Evolutionary conservation across 2,113 vertebrate genomes (phyloP), one percentile per base, ranked within the genome.

Genomic region (Meleagris gallopavo): DNA sequence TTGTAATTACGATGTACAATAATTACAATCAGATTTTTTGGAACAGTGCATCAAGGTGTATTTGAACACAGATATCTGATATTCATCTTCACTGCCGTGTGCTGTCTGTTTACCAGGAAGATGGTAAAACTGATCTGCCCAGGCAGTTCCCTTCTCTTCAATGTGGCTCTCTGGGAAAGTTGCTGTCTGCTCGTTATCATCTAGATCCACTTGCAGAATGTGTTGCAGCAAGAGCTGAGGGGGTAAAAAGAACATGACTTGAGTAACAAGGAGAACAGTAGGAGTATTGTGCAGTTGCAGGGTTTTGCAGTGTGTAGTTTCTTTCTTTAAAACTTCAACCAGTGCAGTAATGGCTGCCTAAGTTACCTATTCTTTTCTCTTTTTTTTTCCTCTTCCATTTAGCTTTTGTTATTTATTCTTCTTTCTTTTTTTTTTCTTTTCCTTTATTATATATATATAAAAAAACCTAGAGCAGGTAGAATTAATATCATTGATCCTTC

Each of bases 181-280:
- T 4, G 1, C 30, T 4, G 22, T 61, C 12, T 74, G 0, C 78
- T 45, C 78, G 5, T 11, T 75, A 2, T 0, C 4, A 13, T 38
- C 45, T 29, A 13, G 76, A 80, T 64, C 61, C 20, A 10, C 30
- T 29, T 88, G 40, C 83, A 81, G 57, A 77, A 22, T 34, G 48
- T 29, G 24, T 57, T 74, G 46, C 48, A 82, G 61, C 76, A 75
- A 61, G 89, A 72, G 32, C 43, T 69, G 19, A n/a, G 18, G 24
- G 40, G 12, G 41, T 61, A 60, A 60, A 83, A 17, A 24, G 43
- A 36, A 14, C 2, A 38, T 27, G 32, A 52, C 30, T 58, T 80
- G 89, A 58, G 58, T 76, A 78, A 67, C 69, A 60, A 45, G 52
- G 24, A 2, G 21, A 40, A 54, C 69, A 88, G 62, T 65, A 16